A percentile compares a stretch with the other conserved stretches of the same genome.
phyloP scores from a whole-genome alignment of 1,140 invertebrate species.

The Periplaneta americana region DNA sequence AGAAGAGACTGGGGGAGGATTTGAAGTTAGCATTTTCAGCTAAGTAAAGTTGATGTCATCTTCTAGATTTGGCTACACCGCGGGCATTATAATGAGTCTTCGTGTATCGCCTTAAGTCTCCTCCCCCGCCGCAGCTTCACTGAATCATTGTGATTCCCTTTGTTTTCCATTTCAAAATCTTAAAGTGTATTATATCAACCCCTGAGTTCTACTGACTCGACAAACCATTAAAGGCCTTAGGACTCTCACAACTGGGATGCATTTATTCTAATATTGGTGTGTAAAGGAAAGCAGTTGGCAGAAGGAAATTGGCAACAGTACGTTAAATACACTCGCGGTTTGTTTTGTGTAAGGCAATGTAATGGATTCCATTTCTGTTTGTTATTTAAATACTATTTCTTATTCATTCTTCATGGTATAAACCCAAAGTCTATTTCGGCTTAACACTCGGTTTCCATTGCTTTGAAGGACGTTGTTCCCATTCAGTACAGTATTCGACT shows the following conservation, averaged over 20 bases:
- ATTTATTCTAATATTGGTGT: not conserved
- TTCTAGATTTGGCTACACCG: not conserved
- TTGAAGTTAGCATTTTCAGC: not conserved
- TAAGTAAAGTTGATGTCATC: not conserved
- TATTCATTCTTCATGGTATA: too few species aligned
- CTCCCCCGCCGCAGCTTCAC: not conserved
- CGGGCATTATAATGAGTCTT: not conserved
- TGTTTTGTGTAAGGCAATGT: too few species aligned
- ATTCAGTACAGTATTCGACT: too few species aligned
- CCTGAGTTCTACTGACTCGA: not conserved
- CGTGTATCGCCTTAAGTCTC: not conserved
- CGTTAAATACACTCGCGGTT: too few species aligned
- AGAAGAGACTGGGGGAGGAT: not conserved
- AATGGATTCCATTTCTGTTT: too few species aligned
- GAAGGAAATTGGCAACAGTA: not conserved
- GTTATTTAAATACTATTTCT: too few species aligned
- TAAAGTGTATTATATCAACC: not conserved
- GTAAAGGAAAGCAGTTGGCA: not conserved
- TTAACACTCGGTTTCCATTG: too few species aligned
- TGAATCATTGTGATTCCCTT: not conserved
- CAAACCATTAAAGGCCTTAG: not conserved
- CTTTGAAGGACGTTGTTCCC: too few species aligned
- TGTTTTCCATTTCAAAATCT: not conserved
- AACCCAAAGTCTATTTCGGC: too few species aligned
- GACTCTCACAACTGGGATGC: not conserved